Conservation (phyloP, 2,113 vertebrate species). For the Leptobrachium ailaonicum region DNA sequence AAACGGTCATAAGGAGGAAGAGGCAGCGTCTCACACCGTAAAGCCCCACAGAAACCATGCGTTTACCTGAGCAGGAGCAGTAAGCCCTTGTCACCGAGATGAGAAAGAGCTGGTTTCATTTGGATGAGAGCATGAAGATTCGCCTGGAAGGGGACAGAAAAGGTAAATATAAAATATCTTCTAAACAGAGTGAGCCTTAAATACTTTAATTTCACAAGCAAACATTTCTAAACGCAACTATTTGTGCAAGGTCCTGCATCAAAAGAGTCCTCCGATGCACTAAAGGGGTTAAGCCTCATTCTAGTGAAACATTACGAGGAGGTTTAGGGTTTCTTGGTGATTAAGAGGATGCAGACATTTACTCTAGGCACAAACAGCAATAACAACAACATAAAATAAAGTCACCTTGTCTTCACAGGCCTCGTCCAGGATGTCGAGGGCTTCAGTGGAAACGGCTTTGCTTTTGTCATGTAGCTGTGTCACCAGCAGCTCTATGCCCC, state of each 20-base stretch:
- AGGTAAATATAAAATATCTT: conserved; percentile 20
- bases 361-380: neutral
- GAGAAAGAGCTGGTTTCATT: conserved; percentile 94
- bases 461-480: conserved; percentile 98
- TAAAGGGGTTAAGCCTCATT: too few species aligned
- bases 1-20: conserved; percentile 19
- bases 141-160: conserved; percentile 72
- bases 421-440: conserved; percentile 95
- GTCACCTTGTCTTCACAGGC: conserved; percentile 97
- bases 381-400: neutral
- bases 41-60: neutral
- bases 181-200: too few species aligned
- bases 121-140: conserved; percentile 97
- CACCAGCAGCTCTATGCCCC: conserved; percentile 96
- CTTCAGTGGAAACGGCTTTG: conserved; percentile 92
- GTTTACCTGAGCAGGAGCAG: conserved; percentile 90
- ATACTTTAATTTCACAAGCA: too few species aligned
- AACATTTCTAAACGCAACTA: too few species aligned
- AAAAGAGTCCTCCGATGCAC: too few species aligned
- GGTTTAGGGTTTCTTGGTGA: too few species aligned
- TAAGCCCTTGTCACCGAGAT: conserved; percentile 95
- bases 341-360: too few species aligned
- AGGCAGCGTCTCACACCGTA: neutral
- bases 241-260: too few species aligned
- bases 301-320: too few species aligned